Conservation (phyloP, 2,113 vertebrate species). For the Orientallactaga bullata region DNA sequence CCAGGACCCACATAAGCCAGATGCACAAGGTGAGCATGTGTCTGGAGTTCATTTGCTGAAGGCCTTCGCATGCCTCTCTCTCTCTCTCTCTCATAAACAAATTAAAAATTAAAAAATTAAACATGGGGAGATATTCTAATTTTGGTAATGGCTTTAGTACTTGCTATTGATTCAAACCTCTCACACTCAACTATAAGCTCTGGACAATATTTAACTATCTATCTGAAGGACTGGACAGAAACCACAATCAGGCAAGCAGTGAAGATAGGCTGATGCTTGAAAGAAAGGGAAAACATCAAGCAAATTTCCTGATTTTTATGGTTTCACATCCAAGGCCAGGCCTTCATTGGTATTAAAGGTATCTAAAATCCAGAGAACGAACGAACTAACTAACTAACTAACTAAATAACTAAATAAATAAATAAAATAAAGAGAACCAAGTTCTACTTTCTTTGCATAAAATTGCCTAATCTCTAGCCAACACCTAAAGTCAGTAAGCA, state of each 20-base stretch:
- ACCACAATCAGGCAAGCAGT: not conserved
- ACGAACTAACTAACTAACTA: too few species aligned
- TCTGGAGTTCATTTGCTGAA: too few species aligned
- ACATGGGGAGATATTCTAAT: not conserved
- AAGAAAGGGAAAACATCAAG: not conserved
- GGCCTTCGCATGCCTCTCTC: too few species aligned
- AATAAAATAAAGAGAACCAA: not conserved
- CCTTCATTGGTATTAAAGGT: not conserved
- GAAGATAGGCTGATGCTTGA: not conserved
- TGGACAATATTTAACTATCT: not conserved
- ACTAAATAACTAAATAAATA: not conserved
- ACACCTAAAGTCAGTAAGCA: not conserved
- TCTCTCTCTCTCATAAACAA: too few species aligned
- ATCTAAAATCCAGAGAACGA: not conserved
- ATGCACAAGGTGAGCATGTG: too few species aligned
- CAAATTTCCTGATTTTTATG: not conserved
- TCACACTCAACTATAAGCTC: not conserved
- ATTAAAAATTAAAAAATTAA: not conserved
- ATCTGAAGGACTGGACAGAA: not conserved
- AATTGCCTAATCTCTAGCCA: not conserved
- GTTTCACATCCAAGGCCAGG: not conserved
- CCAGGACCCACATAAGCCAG: too few species aligned
- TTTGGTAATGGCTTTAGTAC: not conserved
- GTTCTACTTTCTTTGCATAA: not conserved
- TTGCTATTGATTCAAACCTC: not conserved